A percentile compares a stretch with the other conserved stretches of the same genome.
Evolutionary conservation across 1,140 invertebrate species (phyloP).

Genomic region (Platyscapa corneri): DNA sequence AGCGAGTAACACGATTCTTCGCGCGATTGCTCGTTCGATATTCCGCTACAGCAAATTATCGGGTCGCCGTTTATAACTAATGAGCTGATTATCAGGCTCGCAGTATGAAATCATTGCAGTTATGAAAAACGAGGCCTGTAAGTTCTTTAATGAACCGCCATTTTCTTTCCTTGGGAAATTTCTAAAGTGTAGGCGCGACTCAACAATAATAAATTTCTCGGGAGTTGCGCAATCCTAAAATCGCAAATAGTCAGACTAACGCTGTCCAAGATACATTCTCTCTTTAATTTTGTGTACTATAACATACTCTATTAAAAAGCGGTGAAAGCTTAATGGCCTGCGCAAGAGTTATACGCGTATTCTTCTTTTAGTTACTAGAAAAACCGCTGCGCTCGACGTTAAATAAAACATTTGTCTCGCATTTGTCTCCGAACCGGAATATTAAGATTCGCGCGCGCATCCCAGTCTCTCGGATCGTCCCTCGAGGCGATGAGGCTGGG

Average conservation of each 20-base stretch:
- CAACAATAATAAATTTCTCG: background rate
- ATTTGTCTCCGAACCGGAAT: slow-evolving; percentile 46
- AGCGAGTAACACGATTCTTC: background rate
- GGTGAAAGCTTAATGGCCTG: slow-evolving; percentile 47
- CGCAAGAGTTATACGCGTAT: slow-evolving; percentile 35
- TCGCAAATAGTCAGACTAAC: background rate
- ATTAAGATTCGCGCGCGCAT: slow-evolving; percentile 30
- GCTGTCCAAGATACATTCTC: background rate
- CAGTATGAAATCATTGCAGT: background rate
- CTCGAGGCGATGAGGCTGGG: slow-evolving; percentile 26
- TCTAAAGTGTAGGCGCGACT: background rate
- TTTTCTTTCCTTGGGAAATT: too few species aligned
- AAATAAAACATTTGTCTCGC: slow-evolving; percentile 51
- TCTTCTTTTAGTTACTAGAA: background rate
- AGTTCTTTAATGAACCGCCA: too few species aligned
- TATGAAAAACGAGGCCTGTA: too few species aligned
- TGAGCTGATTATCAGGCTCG: background rate
- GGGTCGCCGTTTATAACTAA: background rate
- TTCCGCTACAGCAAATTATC: background rate
- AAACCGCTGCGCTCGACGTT: slow-evolving; percentile 19
- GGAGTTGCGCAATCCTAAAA: background rate
- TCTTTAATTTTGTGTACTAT: background rate
- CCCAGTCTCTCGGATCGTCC: background rate
- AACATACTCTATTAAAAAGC: slow-evolving; percentile 40
- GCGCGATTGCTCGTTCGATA: background rate